Evolutionary conservation across 1,140 invertebrate species (phyloP), one percentile per base, ranked within the genome.

Genomic region (Drosophila fuyamai): DNA sequence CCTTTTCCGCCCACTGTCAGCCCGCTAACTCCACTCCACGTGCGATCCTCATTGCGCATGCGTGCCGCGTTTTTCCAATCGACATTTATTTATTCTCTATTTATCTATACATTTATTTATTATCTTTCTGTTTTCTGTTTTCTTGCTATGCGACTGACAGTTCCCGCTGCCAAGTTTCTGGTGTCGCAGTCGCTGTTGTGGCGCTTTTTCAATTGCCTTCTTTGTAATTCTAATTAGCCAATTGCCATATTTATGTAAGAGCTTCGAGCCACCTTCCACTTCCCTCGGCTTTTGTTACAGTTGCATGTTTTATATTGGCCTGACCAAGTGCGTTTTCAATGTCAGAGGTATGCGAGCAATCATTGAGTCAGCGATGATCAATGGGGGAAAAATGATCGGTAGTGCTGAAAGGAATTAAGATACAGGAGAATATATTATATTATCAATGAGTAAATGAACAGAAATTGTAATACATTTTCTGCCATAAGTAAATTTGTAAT

Each of bases 31-130:
- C 47, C 9, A 32, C 65, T 81, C 66, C 76, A 71, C 81, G 59
- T 71, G 76, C 68, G 71, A 44, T 43, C 56, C 77, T 81, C 81
- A 81, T 89, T 89, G 73, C 47, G 55, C 74, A 89, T 89, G 84
- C 84, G 80, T 79, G 59, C 9, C 41, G 77, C 84, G 84, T 89
- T 62, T 63, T 76, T 58, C 62, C 84, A 84, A 89, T 89, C 80
- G 84, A 40, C 85, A 81, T 84, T 89, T 89, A 89, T 89, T 89
- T 89, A 89, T 89, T 88, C 84, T 72, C 77, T 72, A 89, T 89
- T 89, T 89, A 89, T 90, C 84, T 88, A 89, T 80, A 80, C 76
- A 72, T 83, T 88, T 89, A 88, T 89, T 89, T 89, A 88, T 89
- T 89, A 88, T 88, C 84, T 88, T 73, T 66, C 58, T 57, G 65